phyloP scores from a whole-genome alignment of 1,140 invertebrate genomes.

The Aphaenogaster floridana region DNA sequence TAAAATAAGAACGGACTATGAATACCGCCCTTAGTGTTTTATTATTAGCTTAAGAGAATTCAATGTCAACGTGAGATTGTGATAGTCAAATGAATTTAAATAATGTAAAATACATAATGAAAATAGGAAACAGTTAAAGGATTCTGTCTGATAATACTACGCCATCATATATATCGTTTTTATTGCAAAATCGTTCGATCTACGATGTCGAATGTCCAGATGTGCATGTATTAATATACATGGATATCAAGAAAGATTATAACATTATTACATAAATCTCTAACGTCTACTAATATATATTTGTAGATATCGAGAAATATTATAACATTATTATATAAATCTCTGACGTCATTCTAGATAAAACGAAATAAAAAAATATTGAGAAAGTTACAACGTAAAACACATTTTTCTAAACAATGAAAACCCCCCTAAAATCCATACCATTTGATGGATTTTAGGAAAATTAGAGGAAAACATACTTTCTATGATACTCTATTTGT shows the following conservation, averaged over 20 bases:
- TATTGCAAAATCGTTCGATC: not conserved
- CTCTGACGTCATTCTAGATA: conserved; percentile 9
- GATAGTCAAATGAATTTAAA: not conserved
- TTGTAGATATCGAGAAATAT: not conserved
- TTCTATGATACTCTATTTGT: no score
- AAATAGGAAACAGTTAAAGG: not conserved
- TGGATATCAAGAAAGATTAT: no score
- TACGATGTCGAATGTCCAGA: not conserved
- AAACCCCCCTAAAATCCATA: no score
- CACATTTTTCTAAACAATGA: no score
- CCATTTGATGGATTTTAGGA: no score
- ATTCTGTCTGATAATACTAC: not conserved
- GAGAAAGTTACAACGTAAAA: no score
- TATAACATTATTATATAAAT: conserved; percentile 29
- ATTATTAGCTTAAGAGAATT: not conserved
- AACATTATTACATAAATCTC: no score
- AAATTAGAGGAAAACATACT: no score
- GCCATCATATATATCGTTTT: not conserved
- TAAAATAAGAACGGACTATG: no score
- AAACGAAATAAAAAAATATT: conserved; percentile 35
- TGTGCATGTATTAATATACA: not conserved
- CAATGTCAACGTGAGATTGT: not conserved
- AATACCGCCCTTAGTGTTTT: no score
- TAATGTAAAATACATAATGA: not conserved
- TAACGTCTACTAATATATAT: no score